phyloP scores from a whole-genome alignment of 2,113 vertebrate genomes.

The Actinemys pallida region DNA sequence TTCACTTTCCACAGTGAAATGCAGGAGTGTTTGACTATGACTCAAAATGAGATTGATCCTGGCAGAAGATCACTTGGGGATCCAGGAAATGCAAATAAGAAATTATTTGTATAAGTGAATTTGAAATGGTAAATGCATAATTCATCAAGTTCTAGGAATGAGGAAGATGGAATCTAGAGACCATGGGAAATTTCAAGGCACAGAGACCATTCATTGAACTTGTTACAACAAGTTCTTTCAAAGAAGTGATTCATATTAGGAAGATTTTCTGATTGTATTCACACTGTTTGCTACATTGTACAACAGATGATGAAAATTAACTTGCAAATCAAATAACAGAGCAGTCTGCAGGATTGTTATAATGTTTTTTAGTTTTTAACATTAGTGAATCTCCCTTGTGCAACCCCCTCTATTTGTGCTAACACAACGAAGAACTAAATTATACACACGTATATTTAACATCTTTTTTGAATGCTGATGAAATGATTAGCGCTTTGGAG shows the following conservation, averaged over 20 bases:
- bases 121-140: not conserved
- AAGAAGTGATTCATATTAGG: not conserved
- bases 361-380: constrained; percentile 57
- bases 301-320: not conserved
- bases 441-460: constrained; percentile 36
- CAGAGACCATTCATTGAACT: not conserved
- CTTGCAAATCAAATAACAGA: constrained; percentile 59
- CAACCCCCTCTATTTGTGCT: constrained; percentile 34
- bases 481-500: constrained; percentile 45
- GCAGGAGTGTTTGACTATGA: not conserved
- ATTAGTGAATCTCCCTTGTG: constrained; percentile 39
- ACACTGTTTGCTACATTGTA: constrained; percentile 33
- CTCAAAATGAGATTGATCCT: not conserved
- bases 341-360: constrained; percentile 42
- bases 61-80: not conserved
- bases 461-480: constrained; percentile 58
- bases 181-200: not conserved
- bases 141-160: not conserved
- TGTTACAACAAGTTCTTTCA: not conserved
- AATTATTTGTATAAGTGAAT: not conserved
- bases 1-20: not conserved
- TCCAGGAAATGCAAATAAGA: not conserved
- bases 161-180: not conserved
- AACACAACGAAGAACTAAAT: constrained; percentile 46
- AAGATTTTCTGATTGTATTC: constrained; percentile 27